Conservation (phyloP, 2,113 vertebrate species). For the Riparia riparia region DNA sequence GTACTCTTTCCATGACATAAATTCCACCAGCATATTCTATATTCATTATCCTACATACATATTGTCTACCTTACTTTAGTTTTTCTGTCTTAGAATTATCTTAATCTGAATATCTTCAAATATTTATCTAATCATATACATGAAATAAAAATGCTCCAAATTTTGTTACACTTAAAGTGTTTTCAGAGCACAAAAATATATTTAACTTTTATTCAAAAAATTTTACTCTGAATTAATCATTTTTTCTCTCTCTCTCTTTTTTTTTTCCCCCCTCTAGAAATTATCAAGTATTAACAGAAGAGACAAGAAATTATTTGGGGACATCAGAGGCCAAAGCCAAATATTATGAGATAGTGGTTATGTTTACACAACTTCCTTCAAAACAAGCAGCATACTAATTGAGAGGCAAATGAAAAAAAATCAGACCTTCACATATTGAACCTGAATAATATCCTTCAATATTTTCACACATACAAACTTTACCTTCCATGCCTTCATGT, state of each 20-base stretch:
- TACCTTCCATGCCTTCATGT: constrained; percentile 76
- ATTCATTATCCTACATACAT: not conserved
- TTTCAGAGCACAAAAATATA: not conserved
- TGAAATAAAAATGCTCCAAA: not conserved
- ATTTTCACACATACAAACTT: not conserved
- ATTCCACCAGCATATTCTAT: not conserved
- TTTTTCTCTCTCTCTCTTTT: not conserved
- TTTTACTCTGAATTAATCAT: not conserved
- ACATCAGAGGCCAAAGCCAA: not conserved
- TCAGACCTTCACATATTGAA: not conserved
- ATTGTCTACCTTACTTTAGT: not conserved
- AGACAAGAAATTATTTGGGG: not conserved
- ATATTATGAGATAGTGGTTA: not conserved
- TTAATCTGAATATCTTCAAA: not conserved
- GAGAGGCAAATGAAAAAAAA: not conserved
- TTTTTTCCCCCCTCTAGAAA: not conserved
- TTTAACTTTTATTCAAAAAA: not conserved
- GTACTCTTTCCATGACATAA: not conserved
- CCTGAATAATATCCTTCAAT: not conserved
- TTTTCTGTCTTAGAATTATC: not conserved
- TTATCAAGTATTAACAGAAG: not conserved
- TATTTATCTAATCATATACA: not conserved
- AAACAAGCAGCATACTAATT: not conserved
- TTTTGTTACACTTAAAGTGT: not conserved
- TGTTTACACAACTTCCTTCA: not conserved